phyloP scores from a whole-genome alignment of 2,888 invertebrate species.

The Dermolepida albohirtum region DNA sequence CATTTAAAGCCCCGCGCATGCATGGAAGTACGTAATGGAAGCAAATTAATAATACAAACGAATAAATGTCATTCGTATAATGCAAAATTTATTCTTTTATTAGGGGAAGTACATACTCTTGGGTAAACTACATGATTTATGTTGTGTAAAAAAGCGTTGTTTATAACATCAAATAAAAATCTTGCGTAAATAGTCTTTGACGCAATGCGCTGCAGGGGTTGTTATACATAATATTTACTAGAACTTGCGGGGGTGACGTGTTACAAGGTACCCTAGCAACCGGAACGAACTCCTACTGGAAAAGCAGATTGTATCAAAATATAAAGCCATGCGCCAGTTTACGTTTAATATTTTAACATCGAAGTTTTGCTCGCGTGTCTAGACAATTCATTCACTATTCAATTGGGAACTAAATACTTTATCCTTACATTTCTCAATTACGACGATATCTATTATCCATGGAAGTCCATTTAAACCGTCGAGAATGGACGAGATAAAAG shows the following conservation, averaged over 20 bases:
- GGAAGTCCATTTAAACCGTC: background rate
- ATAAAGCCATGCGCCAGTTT: constrained; percentile 17
- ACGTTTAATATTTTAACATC: constrained; percentile 25
- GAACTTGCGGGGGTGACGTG: constrained; percentile 20
- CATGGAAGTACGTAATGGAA: too few relatives aligned
- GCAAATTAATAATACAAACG: too few relatives aligned
- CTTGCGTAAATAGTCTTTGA: constrained; percentile 28
- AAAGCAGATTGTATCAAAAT: constrained; percentile 31
- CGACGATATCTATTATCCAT: constrained; percentile 3
- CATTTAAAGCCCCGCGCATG: too few relatives aligned
- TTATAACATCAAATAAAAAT: constrained; percentile 9
- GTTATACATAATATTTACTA: constrained; percentile 16
- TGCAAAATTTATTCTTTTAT: too few relatives aligned
- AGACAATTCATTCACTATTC: background rate
- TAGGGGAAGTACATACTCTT: background rate
- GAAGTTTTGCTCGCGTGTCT: constrained; percentile 25
- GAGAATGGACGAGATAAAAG: constrained; percentile 52
- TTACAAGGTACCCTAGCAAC: constrained; percentile 26
- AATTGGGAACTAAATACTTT: background rate
- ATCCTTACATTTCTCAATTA: constrained; percentile 2
- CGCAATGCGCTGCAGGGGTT: constrained; percentile 25
- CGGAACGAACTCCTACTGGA: constrained; percentile 20
- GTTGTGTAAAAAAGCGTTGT: background rate
- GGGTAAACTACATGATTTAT: background rate
- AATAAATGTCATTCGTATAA: too few relatives aligned